A percentile compares a stretch with the other conserved stretches of the same genome.
Conservation (phyloP, 2,888 invertebrate species). For the Troides helena region DNA sequence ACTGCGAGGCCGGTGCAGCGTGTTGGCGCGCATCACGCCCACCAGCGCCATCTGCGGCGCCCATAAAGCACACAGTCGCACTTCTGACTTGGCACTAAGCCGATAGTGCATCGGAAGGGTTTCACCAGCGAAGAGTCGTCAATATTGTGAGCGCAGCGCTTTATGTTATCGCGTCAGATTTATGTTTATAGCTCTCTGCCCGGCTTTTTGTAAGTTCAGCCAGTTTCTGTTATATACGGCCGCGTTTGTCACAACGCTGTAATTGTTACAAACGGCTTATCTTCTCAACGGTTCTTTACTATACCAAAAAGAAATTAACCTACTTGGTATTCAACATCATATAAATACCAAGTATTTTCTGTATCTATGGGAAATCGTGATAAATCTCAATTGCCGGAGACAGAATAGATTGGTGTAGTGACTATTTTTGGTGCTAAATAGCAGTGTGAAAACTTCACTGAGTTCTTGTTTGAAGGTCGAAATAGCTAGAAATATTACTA, state of each 20-base stretch:
- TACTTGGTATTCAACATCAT: no score
- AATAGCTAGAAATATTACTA: no score
- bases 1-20: conserved; percentile 29
- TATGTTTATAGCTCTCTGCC: conserved; percentile 16
- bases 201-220: conserved; percentile 10
- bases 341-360: no score
- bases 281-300: no score
- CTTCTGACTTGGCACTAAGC: conserved; percentile 52
- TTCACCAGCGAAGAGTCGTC: conserved; percentile 37
- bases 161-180: conserved; percentile 20
- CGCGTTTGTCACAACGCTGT: neutral
- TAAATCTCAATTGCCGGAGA: no score
- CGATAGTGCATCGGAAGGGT: conserved; percentile 43
- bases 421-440: no score
- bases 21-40: conserved; percentile 34
- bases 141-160: conserved; percentile 26
- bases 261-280: neutral
- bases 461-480: no score
- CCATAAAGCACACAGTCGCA: conserved; percentile 55
- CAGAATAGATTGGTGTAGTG: no score
- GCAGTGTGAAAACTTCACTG: no score
- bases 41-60: conserved; percentile 53
- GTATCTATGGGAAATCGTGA: no score
- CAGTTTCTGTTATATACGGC: conserved; percentile 7
- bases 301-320: no score